phyloP scores from a whole-genome alignment of 2,888 invertebrate species.

The Lysandra coridon region DNA sequence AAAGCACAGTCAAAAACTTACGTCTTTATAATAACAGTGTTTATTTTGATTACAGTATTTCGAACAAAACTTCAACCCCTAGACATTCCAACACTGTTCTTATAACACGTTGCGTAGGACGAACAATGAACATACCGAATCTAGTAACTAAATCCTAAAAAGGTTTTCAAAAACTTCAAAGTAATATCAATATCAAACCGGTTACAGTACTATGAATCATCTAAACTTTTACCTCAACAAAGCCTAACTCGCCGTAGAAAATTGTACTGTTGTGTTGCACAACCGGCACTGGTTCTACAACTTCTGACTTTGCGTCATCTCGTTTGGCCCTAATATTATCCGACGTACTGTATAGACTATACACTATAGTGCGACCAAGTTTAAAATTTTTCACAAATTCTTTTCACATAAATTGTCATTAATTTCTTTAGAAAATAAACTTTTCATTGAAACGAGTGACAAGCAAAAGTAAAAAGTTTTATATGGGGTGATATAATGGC shows the following conservation, averaged over 20 bases:
- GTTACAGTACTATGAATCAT: background rate
- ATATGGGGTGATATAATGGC: too few species aligned
- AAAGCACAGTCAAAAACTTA: too few species aligned
- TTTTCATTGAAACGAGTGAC: too few species aligned
- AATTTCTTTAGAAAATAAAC: too few species aligned
- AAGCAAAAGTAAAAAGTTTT: too few species aligned
- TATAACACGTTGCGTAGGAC: background rate
- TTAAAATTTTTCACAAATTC: background rate
- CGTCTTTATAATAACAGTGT: too few species aligned
- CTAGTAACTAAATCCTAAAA: background rate
- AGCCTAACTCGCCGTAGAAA: slow-evolving; percentile 50
- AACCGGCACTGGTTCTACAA: slow-evolving; percentile 57
- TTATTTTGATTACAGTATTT: too few species aligned
- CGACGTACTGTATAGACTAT: background rate
- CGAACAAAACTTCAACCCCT: too few species aligned
- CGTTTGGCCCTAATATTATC: slow-evolving; percentile 36
- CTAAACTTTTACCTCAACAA: slow-evolving; percentile 18
- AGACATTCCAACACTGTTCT: background rate
- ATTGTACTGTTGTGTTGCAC: slow-evolving; percentile 55
- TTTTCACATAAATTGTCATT: too few species aligned
- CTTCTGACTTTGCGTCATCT: slow-evolving; percentile 53
- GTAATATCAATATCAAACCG: background rate
- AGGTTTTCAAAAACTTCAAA: too few species aligned
- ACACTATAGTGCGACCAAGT: background rate
- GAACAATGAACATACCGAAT: background rate